Evolutionary conservation across 2,888 invertebrate species (phyloP).

Genomic region (Acronicta alni): DNA sequence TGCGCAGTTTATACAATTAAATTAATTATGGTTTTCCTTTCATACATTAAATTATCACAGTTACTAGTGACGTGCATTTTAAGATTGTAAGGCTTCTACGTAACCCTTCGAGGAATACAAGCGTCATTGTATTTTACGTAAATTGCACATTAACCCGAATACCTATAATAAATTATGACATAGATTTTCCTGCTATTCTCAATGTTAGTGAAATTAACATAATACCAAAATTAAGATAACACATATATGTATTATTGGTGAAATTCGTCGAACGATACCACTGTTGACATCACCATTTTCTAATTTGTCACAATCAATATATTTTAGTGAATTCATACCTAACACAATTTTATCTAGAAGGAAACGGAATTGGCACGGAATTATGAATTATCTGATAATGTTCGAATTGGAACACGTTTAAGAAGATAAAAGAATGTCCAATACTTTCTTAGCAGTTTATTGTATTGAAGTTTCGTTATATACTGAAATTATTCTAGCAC

Average conservation of each 20-base stretch:
- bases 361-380: constrained; percentile 42
- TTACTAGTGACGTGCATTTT: no score
- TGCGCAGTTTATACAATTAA: no score
- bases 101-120: background rate
- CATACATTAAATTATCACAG: no score
- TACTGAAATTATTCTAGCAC: no score
- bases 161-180: constrained; percentile 28
- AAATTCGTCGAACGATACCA: constrained; percentile 54
- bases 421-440: constrained; percentile 40
- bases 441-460: constrained; percentile 12
- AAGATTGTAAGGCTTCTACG: no score
- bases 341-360: constrained; percentile 26
- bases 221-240: constrained; percentile 29
- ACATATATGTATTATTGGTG: constrained; percentile 27
- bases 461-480: background rate
- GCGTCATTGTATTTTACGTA: background rate
- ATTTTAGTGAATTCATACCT: constrained; percentile 36
- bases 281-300: constrained; percentile 54
- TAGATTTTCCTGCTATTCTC: constrained; percentile 33
- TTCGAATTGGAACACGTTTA: constrained; percentile 43
- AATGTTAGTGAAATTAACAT: constrained; percentile 38
- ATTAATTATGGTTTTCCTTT: no score
- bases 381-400: constrained; percentile 54
- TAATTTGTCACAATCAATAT: constrained; percentile 39
- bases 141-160: background rate